Evolutionary conservation across 2,888 invertebrate genomes (phyloP), one percentile per base, ranked within the genome.

Genomic region (Conops quadrifasciatus): DNA sequence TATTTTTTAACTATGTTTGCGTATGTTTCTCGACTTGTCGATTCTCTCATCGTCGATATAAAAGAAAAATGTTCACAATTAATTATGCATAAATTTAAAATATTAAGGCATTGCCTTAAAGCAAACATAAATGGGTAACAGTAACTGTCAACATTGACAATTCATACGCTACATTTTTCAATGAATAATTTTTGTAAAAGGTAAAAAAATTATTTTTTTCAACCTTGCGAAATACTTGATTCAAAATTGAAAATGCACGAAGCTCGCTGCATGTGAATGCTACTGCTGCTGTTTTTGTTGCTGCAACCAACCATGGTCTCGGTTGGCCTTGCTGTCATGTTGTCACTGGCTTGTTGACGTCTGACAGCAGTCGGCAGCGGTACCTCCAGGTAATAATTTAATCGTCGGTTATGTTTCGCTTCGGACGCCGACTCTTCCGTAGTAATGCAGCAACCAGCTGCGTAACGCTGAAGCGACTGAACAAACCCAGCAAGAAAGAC

Each of bases 371-470:
- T 43, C 56, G 58, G 43, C 58, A 58, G 67, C 59, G 24, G 43
- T 58, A 59, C 19, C 67, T 47, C 28, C 26, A 67, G 59, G 59
- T 59, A 58, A 67, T 67, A 67, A 67, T 67, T 67, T 67, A 59
- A 60, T 67, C 67, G 21, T 47, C 47, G 28, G 36, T 36, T 36
- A 36, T 36, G 5, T 36, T 36, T 36, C 36, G 5, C 9, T 9
- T 9, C 36, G 36, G 9, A 36, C 36, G 9, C 36, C 36, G 36
- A 36, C 36, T 9, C 4, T 36, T 36, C 36, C 9, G 36, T 36
- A 36, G 9, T 4, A 9, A 9, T n/a, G 53, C 2, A 19, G 9
- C 21, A 5, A 21, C 56, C 26, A 26, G 26, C 2, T 56, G 56
- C 56, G 26, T 56, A 26, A 9, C 4, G 15, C 13, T n/a, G n/a